Percentiles rank a stretch among this genome's conserved stretches.
Conservation (phyloP, 1,140 invertebrate genomes). For the Ylistrum balloti region DNA sequence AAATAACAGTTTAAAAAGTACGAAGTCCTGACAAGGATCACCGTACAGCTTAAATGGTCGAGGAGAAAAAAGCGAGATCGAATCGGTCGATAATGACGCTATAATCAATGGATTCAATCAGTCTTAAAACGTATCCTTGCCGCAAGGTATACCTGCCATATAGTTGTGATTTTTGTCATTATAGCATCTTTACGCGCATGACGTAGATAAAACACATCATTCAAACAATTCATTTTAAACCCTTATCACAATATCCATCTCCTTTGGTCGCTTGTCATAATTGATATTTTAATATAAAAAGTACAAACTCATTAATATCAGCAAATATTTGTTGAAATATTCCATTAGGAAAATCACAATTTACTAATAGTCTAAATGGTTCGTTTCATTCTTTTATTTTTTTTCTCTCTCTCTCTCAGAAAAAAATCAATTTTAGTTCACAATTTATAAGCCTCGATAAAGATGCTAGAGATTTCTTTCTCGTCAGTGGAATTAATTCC, state of each 20-base stretch:
- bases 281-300: neutral
- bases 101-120: neutral
- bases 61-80: neutral
- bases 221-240: constrained; percentile 16
- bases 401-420: neutral
- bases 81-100: neutral
- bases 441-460: neutral
- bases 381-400: neutral
- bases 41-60: neutral
- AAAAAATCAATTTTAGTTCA: neutral
- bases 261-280: neutral
- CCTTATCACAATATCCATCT: neutral
- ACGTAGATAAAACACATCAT: constrained; percentile 12
- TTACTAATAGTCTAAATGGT: constrained; percentile 16
- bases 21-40: neutral
- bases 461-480: constrained; percentile 32
- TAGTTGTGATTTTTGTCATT: neutral
- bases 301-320: constrained; percentile 36
- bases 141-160: neutral
- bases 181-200: neutral
- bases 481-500: neutral
- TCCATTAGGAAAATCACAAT: constrained; percentile 3
- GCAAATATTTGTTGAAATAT: constrained; percentile 29
- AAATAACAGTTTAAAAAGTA: neutral
- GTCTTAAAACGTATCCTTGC: neutral